Evolutionary conservation across 1,140 invertebrate species (phyloP), one percentile per base, ranked within the genome.

Genomic region (Drosophila miranda): DNA sequence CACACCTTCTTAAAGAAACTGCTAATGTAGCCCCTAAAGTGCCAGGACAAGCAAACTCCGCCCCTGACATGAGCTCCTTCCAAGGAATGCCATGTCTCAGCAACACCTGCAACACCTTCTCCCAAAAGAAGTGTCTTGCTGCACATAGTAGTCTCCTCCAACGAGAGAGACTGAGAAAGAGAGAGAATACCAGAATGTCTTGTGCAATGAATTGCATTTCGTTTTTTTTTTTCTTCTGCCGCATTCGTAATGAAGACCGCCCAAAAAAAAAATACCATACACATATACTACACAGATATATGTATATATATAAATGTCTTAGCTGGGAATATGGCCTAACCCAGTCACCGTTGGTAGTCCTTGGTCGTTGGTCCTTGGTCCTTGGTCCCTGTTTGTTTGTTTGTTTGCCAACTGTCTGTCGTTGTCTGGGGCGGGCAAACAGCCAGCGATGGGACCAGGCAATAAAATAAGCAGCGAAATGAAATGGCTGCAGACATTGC

Each of bases 401-500:
- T 54, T 83, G 80, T 84, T 84, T 84, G 80, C 76, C 81, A 84
- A 84, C 76, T 68, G 79, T 83, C 79, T 83, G 78, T 54, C 52
- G 11, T 38, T 64, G 60, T 68, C 26, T 13, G 38, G 34, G 4
- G 3, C 34, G 60, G 81, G 81, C 80, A 80, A 86, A 5, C 23
- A 26, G 23, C 23, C 23, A 26, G 23, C 23, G 23, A 26, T 5
- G 23, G 23, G 34, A 4, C 11, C 34, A 63, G 81, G 81, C 80
- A 80, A 86, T 86, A 80, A 84, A 84, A 77, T 74, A 80, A 84
- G 73, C 77, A 84, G 68, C 77, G 59, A 84, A 84, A 84, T 84
- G 63, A 84, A 86, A 84, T 84, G 67, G 72, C 76, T 83, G 81
- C 79, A 83, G 79, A 84, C 71, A 61, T 53, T 75, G 70, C 46